Percentiles rank a stretch among this genome's conserved stretches.
Conservation (phyloP, 2,113 vertebrate genomes). For the Hucho hucho region DNA sequence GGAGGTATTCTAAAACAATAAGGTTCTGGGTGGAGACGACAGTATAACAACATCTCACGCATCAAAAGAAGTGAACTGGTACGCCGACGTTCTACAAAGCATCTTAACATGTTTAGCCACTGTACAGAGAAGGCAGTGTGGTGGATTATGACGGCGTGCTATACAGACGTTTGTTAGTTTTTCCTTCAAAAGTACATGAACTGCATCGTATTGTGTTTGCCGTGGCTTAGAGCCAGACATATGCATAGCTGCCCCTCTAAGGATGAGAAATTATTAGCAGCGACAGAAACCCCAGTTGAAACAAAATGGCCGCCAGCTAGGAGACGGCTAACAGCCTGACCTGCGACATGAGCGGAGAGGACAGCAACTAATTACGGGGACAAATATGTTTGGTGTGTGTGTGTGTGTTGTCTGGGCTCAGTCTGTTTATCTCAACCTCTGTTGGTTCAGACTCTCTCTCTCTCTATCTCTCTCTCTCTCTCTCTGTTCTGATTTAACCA, state of each 20-base stretch:
- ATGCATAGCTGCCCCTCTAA: constrained; percentile 31
- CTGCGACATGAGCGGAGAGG: constrained; percentile 69
- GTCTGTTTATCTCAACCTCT: constrained; percentile 91
- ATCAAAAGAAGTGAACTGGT: constrained; percentile 29
- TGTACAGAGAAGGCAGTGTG: background rate
- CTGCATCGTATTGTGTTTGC: constrained; percentile 37
- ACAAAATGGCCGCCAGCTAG: constrained; percentile 55
- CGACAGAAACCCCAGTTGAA: constrained; percentile 55
- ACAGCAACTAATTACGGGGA: constrained; percentile 83
- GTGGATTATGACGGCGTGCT: background rate
- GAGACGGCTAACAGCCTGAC: constrained; percentile 65
- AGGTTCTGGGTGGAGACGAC: constrained; percentile 24
- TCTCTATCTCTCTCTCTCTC: constrained; percentile 82
- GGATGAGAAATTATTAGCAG: constrained; percentile 67
- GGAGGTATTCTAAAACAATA: constrained; percentile 46
- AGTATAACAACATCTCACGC: constrained; percentile 51
- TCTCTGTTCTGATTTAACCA: constrained; percentile 93
- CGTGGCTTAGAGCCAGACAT: constrained; percentile 42
- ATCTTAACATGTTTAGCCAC: background rate
- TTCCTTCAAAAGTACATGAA: constrained; percentile 31
- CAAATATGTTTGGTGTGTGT: constrained; percentile 81
- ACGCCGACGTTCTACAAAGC: background rate
- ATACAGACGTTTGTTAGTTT: constrained; percentile 30
- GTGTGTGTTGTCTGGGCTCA: constrained; percentile 83
- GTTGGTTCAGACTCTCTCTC: constrained; percentile 37